phyloP scores from a whole-genome alignment of 1,140 invertebrate species.

The Dinothrombium tinctorium region DNA sequence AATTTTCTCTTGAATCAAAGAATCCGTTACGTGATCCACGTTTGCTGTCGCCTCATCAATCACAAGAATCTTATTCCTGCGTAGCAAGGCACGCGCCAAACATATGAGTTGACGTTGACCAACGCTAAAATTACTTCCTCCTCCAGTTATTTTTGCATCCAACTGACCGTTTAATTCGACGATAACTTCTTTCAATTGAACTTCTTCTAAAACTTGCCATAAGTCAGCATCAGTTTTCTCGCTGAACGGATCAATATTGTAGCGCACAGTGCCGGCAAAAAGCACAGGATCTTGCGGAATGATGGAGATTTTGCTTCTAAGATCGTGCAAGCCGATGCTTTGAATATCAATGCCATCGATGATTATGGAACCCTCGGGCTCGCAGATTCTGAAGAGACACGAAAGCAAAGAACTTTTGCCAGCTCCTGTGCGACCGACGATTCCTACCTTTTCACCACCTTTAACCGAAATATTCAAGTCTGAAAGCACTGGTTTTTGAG shows the following conservation, averaged over 20 bases:
- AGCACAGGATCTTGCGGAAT: conserved; percentile 41
- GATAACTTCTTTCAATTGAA: conserved; percentile 40
- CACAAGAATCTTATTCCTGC: conserved; percentile 21
- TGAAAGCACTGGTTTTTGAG: conserved; percentile 36
- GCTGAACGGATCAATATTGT: conserved; percentile 18
- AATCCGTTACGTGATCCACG: conserved; percentile 42
- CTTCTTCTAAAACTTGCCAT: conserved; percentile 48
- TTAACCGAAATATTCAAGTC: conserved; percentile 31
- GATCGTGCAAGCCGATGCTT: conserved; percentile 25
- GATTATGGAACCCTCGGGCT: conserved; percentile 20
- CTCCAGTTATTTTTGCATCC: conserved; percentile 8
- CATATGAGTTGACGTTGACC: conserved; percentile 26
- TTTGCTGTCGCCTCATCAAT: conserved; percentile 32
- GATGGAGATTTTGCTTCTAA: conserved; percentile 24
- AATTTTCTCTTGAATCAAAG: conserved; percentile 22
- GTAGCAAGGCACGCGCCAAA: conserved; percentile 22
- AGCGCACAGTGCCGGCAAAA: conserved; percentile 34
- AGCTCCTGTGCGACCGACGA: conserved; percentile 26
- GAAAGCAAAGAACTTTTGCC: conserved; percentile 23
- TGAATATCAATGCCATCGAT: conserved; percentile 26
- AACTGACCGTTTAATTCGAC: conserved; percentile 14
- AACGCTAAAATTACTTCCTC: conserved; percentile 17
- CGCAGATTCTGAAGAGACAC: conserved; percentile 22
- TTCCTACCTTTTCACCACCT: conserved; percentile 21
- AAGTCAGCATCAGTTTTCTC: conserved; percentile 30